Conservation (phyloP, 2,797 vertebrate genomes). For the Rhinoraja longicauda region DNA sequence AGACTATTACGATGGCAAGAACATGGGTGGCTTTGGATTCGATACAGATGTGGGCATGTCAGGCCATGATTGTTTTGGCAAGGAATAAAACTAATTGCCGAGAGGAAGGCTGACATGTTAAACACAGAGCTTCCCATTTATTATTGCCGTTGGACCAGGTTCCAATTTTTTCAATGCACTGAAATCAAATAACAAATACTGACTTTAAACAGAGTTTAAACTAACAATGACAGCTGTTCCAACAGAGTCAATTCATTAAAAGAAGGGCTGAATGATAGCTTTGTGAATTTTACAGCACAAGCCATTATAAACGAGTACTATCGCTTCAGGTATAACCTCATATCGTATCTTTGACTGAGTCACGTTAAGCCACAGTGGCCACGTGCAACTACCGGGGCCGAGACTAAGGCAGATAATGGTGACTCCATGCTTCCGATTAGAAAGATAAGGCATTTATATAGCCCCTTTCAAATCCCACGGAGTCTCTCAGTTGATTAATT, state of each 20-base stretch:
- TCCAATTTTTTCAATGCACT: not conserved
- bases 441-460: not conserved
- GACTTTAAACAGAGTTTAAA: not conserved
- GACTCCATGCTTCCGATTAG: not conserved
- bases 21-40: not conserved
- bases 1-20: not conserved
- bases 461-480: not conserved
- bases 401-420: not conserved
- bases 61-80: not conserved
- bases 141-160: constrained; percentile 8
- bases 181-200: constrained; percentile 14
- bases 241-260: not conserved
- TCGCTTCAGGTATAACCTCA: not conserved
- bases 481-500: not conserved
- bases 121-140: constrained; percentile 13
- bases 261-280: not conserved
- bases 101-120: constrained; percentile 9
- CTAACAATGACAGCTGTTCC: not conserved
- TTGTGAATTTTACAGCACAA: not conserved
- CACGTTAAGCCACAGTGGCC: not conserved
- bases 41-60: not conserved
- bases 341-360: not conserved
- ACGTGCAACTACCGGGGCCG: too few species aligned
- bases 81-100: not conserved
- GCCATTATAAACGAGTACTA: not conserved